Conservation (phyloP, 2,113 vertebrate species). For the Arothron firmamentum region DNA sequence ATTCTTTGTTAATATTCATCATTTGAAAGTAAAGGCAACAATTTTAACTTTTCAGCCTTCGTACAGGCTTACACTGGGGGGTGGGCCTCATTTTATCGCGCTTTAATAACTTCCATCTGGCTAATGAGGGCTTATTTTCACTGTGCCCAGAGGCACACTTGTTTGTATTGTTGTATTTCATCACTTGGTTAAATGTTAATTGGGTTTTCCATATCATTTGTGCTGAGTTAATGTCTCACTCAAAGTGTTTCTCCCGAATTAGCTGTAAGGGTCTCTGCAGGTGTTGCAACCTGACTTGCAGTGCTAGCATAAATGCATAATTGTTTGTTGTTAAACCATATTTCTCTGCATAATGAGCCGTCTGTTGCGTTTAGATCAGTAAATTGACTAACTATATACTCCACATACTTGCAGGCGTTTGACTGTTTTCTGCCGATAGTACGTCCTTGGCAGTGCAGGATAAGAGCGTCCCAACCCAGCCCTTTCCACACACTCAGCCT, state of each 20-base stretch:
- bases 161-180: slow-evolving; percentile 70
- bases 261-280: slow-evolving; percentile 57
- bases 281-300: slow-evolving; percentile 52
- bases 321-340: slow-evolving; percentile 60
- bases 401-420: slow-evolving; percentile 13
- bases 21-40: slow-evolving; percentile 40
- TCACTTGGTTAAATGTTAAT: slow-evolving; percentile 76
- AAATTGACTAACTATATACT: slow-evolving; percentile 26
- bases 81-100: slow-evolving; percentile 49
- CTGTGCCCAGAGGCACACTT: slow-evolving; percentile 60
- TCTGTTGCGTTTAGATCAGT: slow-evolving; percentile 48
- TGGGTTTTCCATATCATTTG: slow-evolving; percentile 63
- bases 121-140: slow-evolving; percentile 68
- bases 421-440: slow-evolving; percentile 11
- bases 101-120: slow-evolving; percentile 66
- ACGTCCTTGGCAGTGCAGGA: slow-evolving; percentile 12
- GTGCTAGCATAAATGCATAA: slow-evolving; percentile 41
- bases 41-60: slow-evolving; percentile 44
- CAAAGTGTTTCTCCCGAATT: slow-evolving; percentile 60
- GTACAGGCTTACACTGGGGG: slow-evolving; percentile 26
- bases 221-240: slow-evolving; percentile 67
- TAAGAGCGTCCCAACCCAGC: slow-evolving; percentile 12
- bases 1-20: slow-evolving; percentile 23
- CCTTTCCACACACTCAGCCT: slow-evolving; percentile 3
- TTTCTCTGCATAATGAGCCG: slow-evolving; percentile 56